Percentiles rank a stretch among this genome's conserved stretches.
Conservation (phyloP, 2,797 vertebrate genomes). For the Acrossocheilus wenchowensis region DNA sequence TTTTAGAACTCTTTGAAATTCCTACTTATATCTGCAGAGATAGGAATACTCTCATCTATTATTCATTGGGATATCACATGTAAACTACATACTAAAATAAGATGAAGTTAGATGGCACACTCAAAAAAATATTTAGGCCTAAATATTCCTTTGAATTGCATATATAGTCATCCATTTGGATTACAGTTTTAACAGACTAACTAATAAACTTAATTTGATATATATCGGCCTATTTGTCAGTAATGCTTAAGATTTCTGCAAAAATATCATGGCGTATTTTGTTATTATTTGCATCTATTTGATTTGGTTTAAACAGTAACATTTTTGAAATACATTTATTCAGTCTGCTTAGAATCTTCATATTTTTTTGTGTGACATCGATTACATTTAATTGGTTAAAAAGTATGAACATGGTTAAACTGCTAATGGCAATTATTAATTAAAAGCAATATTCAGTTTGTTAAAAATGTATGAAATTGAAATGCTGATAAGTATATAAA, state of each 20-base stretch:
- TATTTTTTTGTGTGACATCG: neutral
- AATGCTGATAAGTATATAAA: neutral
- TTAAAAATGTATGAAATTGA: neutral
- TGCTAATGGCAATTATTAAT: neutral
- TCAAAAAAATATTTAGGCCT: neutral
- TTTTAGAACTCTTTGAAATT: slow-evolving; percentile 41
- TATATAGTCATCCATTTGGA: neutral
- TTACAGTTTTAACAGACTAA: neutral
- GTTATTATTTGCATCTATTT: neutral
- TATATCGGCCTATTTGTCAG: neutral
- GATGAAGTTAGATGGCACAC: slow-evolving; percentile 1
- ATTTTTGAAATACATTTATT: neutral
- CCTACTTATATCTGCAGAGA: slow-evolving; percentile 34
- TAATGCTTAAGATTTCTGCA: neutral
- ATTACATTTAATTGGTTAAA: neutral
- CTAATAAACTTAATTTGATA: neutral
- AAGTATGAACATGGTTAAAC: neutral
- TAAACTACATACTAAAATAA: slow-evolving; percentile 34
- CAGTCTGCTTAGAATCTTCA: neutral
- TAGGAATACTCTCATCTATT: slow-evolving; percentile 19
- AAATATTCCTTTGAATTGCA: neutral
- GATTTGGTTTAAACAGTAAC: neutral
- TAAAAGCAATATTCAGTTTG: neutral
- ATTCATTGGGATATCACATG: slow-evolving; percentile 1
- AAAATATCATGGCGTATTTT: neutral